phyloP scores from a whole-genome alignment of 2,113 vertebrate species.

The Gyps fulvus region DNA sequence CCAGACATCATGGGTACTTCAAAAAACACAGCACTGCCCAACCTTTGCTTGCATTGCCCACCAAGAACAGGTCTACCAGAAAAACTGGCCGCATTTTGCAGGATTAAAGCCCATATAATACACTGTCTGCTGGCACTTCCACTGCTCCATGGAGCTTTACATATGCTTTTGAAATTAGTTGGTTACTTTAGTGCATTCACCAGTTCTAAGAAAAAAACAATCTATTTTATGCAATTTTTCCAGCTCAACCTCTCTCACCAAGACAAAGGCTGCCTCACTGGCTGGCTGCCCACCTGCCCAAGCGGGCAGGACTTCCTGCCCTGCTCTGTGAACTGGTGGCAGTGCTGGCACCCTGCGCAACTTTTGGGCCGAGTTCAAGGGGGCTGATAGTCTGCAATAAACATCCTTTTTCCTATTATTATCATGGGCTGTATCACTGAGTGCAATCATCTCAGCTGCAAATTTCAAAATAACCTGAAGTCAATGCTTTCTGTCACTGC shows the following conservation, averaged over 20 bases:
- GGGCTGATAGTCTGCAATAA: not conserved
- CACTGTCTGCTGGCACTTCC: not conserved
- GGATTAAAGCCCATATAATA: not conserved
- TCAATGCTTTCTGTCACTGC: not conserved
- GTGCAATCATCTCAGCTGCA: not conserved
- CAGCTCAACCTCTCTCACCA: conserved; percentile 1
- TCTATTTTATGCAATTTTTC: not conserved
- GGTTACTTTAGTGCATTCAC: not conserved
- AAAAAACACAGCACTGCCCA: not conserved
- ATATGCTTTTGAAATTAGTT: not conserved
- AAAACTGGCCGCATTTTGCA: not conserved
- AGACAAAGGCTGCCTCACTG: conserved; percentile 50
- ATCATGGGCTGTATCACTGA: not conserved
- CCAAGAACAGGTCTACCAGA: not conserved
- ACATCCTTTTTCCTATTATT: conserved; percentile 42
- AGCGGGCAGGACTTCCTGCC: conserved; percentile 22
- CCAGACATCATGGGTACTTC: fast-evolving
- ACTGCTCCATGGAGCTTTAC: not conserved
- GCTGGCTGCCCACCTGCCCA: conserved; percentile 29
- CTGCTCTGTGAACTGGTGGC: conserved; percentile 11
- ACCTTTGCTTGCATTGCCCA: not conserved
- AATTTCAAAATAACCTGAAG: conserved; percentile 12
- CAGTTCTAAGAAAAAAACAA: not conserved
- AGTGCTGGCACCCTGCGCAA: not conserved
- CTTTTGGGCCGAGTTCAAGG: not conserved